Conservation (phyloP, 2,113 vertebrate species). For the Bostrychus sinensis region DNA sequence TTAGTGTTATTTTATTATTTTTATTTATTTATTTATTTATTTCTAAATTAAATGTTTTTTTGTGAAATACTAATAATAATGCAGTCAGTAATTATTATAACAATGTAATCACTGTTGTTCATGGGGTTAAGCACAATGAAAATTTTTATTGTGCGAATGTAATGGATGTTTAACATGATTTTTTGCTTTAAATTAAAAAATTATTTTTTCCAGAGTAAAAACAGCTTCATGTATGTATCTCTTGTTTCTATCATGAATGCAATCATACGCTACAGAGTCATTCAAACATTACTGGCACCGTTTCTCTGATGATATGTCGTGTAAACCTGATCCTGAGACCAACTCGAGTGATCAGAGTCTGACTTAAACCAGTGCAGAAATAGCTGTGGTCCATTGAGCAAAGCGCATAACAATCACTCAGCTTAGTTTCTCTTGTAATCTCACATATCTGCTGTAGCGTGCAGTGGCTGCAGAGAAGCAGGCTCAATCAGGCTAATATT, state of each 20-base stretch:
- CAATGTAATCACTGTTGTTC: background rate
- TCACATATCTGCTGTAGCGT: conserved; percentile 51
- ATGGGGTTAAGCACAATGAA: background rate
- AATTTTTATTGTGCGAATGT: background rate
- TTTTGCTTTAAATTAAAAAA: no score
- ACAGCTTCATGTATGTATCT: background rate
- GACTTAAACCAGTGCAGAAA: conserved; percentile 65
- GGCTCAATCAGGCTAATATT: conserved; percentile 60
- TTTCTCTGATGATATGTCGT: conserved; percentile 42
- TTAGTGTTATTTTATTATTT: no score
- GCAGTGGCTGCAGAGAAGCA: conserved; percentile 8
- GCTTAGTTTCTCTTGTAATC: conserved; percentile 64
- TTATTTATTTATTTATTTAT: no score
- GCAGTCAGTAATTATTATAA: no score
- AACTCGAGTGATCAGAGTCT: conserved; percentile 61
- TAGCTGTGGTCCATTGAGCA: conserved; percentile 61
- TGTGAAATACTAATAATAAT: no score
- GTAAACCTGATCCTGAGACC: conserved; percentile 64
- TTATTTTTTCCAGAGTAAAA: background rate
- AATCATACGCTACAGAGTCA: conserved; percentile 16
- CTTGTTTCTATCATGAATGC: background rate
- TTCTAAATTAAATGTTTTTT: no score
- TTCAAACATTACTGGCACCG: conserved; percentile 18
- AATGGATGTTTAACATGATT: no score
- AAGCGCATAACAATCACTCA: conserved; percentile 59